Base-by-base conservation (phyloP, 2,113 vertebrate genomes). In the Sander lucioperca region DNA sequence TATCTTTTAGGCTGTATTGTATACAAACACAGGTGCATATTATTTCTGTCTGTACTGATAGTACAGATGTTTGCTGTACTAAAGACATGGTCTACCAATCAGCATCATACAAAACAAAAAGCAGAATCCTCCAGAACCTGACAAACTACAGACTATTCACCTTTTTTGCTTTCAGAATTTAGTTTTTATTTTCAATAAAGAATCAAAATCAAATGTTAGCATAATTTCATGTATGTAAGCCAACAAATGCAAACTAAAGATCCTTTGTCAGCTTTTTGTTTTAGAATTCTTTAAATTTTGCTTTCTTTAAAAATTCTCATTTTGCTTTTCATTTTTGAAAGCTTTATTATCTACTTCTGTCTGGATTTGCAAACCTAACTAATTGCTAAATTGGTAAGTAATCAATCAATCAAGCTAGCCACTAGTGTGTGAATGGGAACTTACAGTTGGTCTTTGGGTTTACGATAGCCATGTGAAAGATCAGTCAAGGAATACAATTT, bases 361-460 rank as follows among this genome's bases (percentile, higher is more conserved):
- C 25, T 66, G n/a, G 14, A 21, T 27, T 39, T 14, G 18, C 16
- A 79, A 43, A n/a, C 0, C 0, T 10, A 76, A 6, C 23, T 15
- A 61, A 15, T 5, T 21, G 12, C 19, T 14, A 56, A 33, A 54
- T 33, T 18, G 15, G 1, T 61, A 23, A 75, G 1, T 61, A 23
- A 75, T 56, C 1, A 30, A 47, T 14, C 8, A 69, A 48, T n/a
- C 61, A 64, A 43, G 3, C 15, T 62, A 18, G 16, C 72, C 6
- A 25, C 2, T 14, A 15, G 0, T 21, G 53, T 68, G 47, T 18
- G 25, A 51, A 30, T 16, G 11, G 16, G 10, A 39, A 99, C 97
- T 99, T 94, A 99, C 98, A 96, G 57, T 87, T 99, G 98, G 92
- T 99, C 97, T 92, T 97, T 99, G 25, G 98, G 98, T 95, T 99